These are phyloP conservation scores for Glyptemys insculpta DNA, from an alignment of 2,797 vertebrate species.

Conservation along the genomic window DNA sequence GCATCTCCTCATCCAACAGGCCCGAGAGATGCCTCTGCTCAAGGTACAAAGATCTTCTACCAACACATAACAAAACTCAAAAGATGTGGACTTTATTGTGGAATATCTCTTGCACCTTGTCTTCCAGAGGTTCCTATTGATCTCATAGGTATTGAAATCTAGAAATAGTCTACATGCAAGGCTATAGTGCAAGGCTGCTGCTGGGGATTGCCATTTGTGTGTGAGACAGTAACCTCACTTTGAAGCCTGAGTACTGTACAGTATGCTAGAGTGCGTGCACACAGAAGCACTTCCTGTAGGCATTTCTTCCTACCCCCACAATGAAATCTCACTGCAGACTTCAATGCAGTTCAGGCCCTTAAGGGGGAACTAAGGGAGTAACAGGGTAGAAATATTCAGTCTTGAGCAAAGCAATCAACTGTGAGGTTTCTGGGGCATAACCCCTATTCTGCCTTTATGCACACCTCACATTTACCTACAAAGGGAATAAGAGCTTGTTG, in stretches of 20 bases:
- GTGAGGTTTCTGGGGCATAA: not conserved
- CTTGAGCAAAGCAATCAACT: not conserved
- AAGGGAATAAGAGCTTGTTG: not conserved
- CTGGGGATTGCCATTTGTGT: not conserved
- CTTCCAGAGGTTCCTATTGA: not conserved
- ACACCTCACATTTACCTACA: not conserved
- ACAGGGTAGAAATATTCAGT: not conserved
- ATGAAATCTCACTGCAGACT: not conserved
- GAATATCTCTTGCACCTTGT: not conserved
- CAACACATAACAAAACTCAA: not conserved
- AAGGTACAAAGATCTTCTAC: slow-evolving; percentile 85
- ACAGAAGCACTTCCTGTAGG: not conserved
- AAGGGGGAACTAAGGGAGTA: not conserved
- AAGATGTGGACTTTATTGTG: not conserved
- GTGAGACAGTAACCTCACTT: too few relatives aligned
- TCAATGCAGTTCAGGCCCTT: not conserved
- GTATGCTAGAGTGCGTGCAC: not conserved
- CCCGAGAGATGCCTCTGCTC: slow-evolving; percentile 93
- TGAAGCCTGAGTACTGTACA: not conserved
- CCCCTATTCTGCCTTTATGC: not conserved
- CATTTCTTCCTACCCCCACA: not conserved
- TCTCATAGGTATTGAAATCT: not conserved
- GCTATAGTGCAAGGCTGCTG: not conserved
- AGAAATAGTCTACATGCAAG: not conserved
- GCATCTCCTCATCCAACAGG: slow-evolving; percentile 91